Base-by-base conservation (phyloP, 37 sponge, comb jelly and placozoan genomes). In the Amphimedon queenslandica region DNA sequence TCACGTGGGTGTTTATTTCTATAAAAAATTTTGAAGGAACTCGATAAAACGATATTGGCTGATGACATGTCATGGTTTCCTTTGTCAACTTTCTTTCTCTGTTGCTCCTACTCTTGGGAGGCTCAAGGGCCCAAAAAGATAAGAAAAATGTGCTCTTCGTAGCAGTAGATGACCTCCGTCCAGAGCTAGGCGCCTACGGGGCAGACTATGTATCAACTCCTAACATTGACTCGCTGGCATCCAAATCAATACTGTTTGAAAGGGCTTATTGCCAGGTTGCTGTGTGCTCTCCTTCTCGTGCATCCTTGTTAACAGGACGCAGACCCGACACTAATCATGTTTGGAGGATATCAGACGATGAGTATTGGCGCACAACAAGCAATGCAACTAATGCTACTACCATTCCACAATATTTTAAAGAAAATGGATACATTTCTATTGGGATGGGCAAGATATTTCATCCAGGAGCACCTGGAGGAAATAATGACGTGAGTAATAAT, bases 391-490 rank as follows among this genome's bases (percentile, higher is more conserved):
- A 74, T 63, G 76, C 76, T 37, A 74, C 76, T 5, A 74, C 76
- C 24, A 74, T 74, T 21, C 76, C 76, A 28, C 83, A 82, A 40
- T 75, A 82, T 42, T 81, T 81, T 68, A 81, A 81, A 55, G 82
- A 81, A 53, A 81, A 81, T 66, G 82, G 82, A 10, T 81, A 81
- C 38, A 40, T 81, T 4, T 60, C 65, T 42, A 38, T 38, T 64
- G 82, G 82, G 1, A 81, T 81, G 82, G 82, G 82, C 24, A 81
- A 81, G 74, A 66, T 81, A 66, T 81, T 81, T 40, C 82, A 81
- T 38, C 82, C 74, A 5, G 82, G 82, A 42, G 57, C 74, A 25
- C 64, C 61, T 35, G 67, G 76, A 67, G 76, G 76, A 13, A 58
- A 74, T 28, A 37, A 74, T 27, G 76, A 74, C 30, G 27, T 43